Conservation (phyloP, 2,797 vertebrate genomes). For the Thalassophryne amazonica region DNA sequence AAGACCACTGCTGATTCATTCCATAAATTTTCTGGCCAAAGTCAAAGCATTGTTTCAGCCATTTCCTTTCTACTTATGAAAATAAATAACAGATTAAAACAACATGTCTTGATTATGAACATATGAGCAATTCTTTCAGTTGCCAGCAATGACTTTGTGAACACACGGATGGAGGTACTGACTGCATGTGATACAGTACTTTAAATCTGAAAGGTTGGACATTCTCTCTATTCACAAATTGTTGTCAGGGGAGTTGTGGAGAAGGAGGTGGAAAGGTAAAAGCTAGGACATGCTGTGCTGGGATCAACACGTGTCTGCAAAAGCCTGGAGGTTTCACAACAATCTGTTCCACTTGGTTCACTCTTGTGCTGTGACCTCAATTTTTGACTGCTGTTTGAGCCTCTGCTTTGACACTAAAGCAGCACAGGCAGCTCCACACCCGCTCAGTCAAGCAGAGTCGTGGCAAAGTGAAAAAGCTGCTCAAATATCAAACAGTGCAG, state of each 20-base stretch:
- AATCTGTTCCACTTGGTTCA: conserved; percentile 78
- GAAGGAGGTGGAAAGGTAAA: conserved; percentile 56
- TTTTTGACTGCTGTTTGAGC: conserved; percentile 71
- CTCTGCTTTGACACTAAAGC: conserved; percentile 61
- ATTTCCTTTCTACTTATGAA: no score
- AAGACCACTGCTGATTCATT: no score
- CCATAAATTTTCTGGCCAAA: no score
- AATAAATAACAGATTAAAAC: no score
- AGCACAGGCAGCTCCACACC: conserved; percentile 46
- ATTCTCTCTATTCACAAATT: conserved; percentile 46
- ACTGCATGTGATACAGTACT: conserved; percentile 20
- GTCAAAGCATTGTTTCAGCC: no score
- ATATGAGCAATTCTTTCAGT: no score
- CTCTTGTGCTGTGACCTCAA: conserved; percentile 74
- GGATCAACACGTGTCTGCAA: conserved; percentile 75
- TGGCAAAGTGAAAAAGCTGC: conserved; percentile 39
- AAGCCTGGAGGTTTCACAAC: conserved; percentile 76
- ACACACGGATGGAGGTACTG: background rate
- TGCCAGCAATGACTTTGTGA: background rate
- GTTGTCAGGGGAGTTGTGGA: conserved; percentile 45
- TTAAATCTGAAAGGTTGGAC: conserved; percentile 32
- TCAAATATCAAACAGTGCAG: conserved; percentile 51
- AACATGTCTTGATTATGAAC: no score
- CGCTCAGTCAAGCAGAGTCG: conserved; percentile 38
- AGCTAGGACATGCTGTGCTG: conserved; percentile 59